Evolutionary conservation across 2,888 invertebrate species (phyloP).

Genomic region (Lydus trimaculatus): DNA sequence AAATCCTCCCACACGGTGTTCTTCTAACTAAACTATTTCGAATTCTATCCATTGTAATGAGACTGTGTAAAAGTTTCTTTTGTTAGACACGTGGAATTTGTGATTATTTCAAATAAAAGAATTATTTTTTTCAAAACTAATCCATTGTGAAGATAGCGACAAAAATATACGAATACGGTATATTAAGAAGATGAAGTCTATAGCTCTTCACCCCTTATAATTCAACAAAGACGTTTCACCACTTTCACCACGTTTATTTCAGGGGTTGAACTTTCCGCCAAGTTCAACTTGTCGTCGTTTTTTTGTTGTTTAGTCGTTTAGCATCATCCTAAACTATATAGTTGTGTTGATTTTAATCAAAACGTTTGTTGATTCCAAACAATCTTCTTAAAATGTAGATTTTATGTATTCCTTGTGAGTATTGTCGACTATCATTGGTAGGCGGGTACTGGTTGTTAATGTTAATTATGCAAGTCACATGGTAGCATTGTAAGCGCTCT

Average conservation of each 20-base stretch:
- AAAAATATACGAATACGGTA: neutral
- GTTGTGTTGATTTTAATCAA: conserved; percentile 29
- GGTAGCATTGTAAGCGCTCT: neutral
- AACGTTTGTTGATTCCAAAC: conserved; percentile 27
- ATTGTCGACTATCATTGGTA: neutral
- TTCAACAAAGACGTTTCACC: neutral
- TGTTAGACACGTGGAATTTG: neutral
- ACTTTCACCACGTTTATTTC: neutral
- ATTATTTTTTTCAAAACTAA: neutral
- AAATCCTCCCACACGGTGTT: neutral
- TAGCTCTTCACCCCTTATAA: neutral
- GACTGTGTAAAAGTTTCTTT: neutral
- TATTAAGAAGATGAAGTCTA: neutral
- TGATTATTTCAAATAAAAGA: neutral
- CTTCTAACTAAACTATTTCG: neutral
- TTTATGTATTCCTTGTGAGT: neutral
- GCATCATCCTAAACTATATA: neutral
- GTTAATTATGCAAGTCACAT: conserved; percentile 1
- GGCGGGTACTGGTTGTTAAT: neutral
- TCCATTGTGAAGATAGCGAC: neutral
- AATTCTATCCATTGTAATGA: neutral
- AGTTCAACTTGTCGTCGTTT: conserved; percentile 3
- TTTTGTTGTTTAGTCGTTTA: neutral
- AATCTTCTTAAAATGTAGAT: conserved; percentile 9
- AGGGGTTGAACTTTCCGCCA: neutral